Percentiles rank a stretch among this genome's conserved stretches.
phyloP scores from a whole-genome alignment of 2,888 invertebrate species.

The Anthrax anthrax region DNA sequence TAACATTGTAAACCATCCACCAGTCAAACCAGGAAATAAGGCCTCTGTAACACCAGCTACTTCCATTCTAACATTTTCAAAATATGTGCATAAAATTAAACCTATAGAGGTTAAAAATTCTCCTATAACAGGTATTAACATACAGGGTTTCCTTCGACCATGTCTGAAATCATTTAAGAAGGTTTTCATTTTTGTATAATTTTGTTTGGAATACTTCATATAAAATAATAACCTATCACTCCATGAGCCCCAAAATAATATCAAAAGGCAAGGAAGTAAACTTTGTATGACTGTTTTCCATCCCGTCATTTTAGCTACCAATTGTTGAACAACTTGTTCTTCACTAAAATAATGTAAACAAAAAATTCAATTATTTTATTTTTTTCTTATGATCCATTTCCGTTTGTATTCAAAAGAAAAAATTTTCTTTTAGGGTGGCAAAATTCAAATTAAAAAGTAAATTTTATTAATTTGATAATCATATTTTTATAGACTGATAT shows the following conservation, averaged over 20 bases:
- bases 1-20: slow-evolving; percentile 81
- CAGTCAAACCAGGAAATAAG: slow-evolving; percentile 62
- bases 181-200: neutral
- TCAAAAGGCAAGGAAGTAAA: slow-evolving; percentile 62
- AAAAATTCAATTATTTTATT: too few species aligned
- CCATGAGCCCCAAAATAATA: slow-evolving; percentile 70
- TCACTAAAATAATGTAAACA: slow-evolving; percentile 24
- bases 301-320: slow-evolving; percentile 67
- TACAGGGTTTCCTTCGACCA: slow-evolving; percentile 47
- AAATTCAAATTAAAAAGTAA: too few species aligned
- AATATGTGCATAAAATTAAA: slow-evolving; percentile 63
- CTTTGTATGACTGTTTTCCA: slow-evolving; percentile 80
- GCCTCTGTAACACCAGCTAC: slow-evolving; percentile 66
- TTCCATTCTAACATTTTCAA: slow-evolving; percentile 66
- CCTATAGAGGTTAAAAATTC: slow-evolving; percentile 67
- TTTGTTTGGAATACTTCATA: neutral
- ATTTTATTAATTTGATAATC: too few species aligned
- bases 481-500: too few species aligned
- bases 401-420: too few species aligned
- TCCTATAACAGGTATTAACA: slow-evolving; percentile 67
- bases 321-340: slow-evolving; percentile 52
- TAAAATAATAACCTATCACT: slow-evolving; percentile 40
- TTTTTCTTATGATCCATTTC: too few species aligned
- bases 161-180: slow-evolving; percentile 16
- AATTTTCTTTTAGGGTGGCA: too few species aligned